Conservation (phyloP, 2,113 vertebrate genomes). For the Rhinoptilus africanus region DNA sequence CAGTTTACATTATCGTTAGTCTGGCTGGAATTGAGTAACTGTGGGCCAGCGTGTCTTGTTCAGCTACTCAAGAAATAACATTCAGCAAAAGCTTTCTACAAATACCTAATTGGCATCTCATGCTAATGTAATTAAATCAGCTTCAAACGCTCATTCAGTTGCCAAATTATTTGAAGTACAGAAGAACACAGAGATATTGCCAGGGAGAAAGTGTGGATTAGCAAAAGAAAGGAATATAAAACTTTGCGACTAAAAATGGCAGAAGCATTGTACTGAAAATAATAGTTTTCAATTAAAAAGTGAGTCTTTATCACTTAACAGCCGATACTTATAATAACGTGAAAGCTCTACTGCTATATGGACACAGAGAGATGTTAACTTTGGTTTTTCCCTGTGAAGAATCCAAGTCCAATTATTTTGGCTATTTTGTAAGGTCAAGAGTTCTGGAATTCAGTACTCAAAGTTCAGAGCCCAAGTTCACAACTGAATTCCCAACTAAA, state of each 20-base stretch:
- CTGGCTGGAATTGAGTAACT: neutral
- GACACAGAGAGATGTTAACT: neutral
- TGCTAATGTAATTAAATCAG: slow-evolving; percentile 6
- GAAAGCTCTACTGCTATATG: neutral
- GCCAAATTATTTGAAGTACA: neutral
- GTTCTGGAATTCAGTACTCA: neutral
- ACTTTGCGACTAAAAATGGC: neutral
- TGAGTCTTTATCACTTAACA: neutral
- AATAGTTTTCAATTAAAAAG: neutral
- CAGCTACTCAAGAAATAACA: neutral
- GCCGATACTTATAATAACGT: neutral
- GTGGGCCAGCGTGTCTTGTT: neutral
- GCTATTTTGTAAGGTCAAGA: neutral
- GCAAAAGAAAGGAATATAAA: neutral
- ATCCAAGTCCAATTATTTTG: neutral
- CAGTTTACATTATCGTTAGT: neutral
- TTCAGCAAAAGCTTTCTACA: slow-evolving; percentile 1
- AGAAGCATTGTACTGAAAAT: neutral
- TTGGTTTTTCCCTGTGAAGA: neutral
- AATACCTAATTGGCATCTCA: neutral
- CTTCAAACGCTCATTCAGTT: neutral
- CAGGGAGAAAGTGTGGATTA: neutral
- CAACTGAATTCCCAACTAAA: neutral
- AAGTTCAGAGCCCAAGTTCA: neutral
- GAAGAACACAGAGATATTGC: neutral